Base-by-base conservation (phyloP, 2,888 invertebrate genomes). In the Athalia circularis region DNA sequence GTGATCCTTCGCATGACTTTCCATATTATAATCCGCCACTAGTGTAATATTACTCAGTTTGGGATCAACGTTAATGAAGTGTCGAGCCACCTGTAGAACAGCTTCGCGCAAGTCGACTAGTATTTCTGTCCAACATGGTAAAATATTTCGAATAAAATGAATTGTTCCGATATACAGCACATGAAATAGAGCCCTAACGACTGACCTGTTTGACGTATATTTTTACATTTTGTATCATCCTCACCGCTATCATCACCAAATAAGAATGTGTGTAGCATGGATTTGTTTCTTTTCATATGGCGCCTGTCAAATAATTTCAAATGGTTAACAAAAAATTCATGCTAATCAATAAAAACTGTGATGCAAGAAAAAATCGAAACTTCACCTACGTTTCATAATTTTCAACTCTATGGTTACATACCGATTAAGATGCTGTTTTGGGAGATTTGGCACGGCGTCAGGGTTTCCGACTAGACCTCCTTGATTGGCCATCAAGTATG, bases 71-170 rank as follows among this genome's bases (percentile, higher is more conserved):
- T 97, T 96, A 83, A 98, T 94, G 91, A 99, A 99, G 91, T 99
- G 99, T 50, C 98, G 93, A 43, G 98, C 97, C 67, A 95, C 94
- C 91, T 97, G 98, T 77, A 98, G 92, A 84, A 99, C 98, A 50
- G 98, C 97, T 92, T 99, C 99, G 83, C 99, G 93, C 76, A 99
- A 92, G 92, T 99, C 99, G n/a, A 99, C 98, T 82, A 99, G 92
- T 86, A 99, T 95, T 92, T 99, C 99, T 85, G 81, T 54, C 87
- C 86, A 72, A 79, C 79, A 47, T 8, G 50, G 13, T 5, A 1
- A 15, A 47, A 47, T 47, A n/a, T 9, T 59, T 8, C 45, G 6
- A n/a, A 54, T 29, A 54, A 0, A 7, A 54, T 9, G 13, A n/a
- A 65, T 45, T 59, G 29, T 57, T 67, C 54, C n/a, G 57, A 65